These are phyloP conservation scores for Darevskia mixta DNA, from an alignment of 2,797 vertebrate species.

Conservation along the genomic window DNA sequence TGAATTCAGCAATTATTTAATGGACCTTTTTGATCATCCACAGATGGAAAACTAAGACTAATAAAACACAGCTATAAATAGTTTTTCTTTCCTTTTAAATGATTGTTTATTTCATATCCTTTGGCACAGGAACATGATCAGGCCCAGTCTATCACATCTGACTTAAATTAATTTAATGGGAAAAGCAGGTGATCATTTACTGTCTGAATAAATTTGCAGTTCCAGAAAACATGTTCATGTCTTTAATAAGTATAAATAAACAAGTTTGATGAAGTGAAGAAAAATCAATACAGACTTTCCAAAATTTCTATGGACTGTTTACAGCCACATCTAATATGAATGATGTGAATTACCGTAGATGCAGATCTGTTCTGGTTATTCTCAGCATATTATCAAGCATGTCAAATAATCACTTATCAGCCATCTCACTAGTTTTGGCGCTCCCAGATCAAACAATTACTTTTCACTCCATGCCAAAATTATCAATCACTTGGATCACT, in stretches of 20 bases:
- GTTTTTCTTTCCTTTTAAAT: neutral
- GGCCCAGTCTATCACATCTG: constrained; percentile 47
- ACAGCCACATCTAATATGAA: constrained; percentile 71
- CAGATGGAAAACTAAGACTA: constrained; percentile 53
- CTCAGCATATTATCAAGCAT: constrained; percentile 68
- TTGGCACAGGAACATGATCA: constrained; percentile 51
- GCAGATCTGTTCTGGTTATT: constrained; percentile 73
- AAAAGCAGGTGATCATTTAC: constrained; percentile 51
- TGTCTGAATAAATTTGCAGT: constrained; percentile 63
- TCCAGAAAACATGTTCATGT: constrained; percentile 66
- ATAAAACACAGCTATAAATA: constrained; percentile 7
- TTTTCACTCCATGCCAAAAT: constrained; percentile 29
- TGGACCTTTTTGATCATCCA: constrained; percentile 36
- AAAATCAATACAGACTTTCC: constrained; percentile 73
- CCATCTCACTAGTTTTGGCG: constrained; percentile 57
- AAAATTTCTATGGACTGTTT: constrained; percentile 74
- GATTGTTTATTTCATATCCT: constrained; percentile 51
- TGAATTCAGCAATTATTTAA: constrained; percentile 37
- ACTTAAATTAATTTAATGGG: constrained; percentile 54
- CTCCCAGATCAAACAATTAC: constrained; percentile 56
- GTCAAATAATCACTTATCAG: constrained; percentile 68
- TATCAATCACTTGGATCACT: constrained; percentile 19
- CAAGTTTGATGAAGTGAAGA: constrained; percentile 72
- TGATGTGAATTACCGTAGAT: constrained; percentile 75
- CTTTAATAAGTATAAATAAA: constrained; percentile 78